These are phyloP conservation scores for Pristionchus exspectatus DNA, from an alignment of 2,888 invertebrate genomes.

Conservation along the genomic window DNA sequence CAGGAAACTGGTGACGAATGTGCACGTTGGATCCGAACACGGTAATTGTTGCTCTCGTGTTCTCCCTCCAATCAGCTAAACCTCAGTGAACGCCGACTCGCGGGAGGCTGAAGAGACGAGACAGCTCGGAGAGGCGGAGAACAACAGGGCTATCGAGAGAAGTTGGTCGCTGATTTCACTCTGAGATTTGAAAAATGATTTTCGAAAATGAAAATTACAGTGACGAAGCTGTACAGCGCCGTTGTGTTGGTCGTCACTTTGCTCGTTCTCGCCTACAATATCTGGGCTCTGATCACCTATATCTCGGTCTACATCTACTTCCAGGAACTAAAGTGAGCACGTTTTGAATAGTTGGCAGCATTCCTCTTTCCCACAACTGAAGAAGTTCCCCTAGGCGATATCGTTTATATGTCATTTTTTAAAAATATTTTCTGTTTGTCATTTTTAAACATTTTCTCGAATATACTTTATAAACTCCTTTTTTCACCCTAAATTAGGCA, in stretches of 20 bases:
- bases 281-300: background rate
- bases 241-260: background rate
- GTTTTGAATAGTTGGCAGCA: too few species aligned
- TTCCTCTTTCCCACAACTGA: too few species aligned
- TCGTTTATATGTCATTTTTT: too few species aligned
- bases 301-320: background rate
- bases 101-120: background rate
- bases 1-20: background rate
- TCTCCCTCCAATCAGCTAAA: too few species aligned
- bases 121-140: background rate
- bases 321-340: constrained; percentile 24
- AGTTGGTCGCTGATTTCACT: too few species aligned
- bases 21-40: background rate
- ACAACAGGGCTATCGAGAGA: background rate
- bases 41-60: too few species aligned
- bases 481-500: too few species aligned
- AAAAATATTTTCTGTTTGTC: too few species aligned
- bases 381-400: too few species aligned
- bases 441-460: too few species aligned
- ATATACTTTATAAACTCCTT: too few species aligned
- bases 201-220: background rate
- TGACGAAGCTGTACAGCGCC: background rate
- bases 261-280: background rate
- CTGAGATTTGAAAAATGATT: background rate
- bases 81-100: background rate